phyloP scores from a whole-genome alignment of 1,140 invertebrate genomes.

The Tetraneura akinire region DNA sequence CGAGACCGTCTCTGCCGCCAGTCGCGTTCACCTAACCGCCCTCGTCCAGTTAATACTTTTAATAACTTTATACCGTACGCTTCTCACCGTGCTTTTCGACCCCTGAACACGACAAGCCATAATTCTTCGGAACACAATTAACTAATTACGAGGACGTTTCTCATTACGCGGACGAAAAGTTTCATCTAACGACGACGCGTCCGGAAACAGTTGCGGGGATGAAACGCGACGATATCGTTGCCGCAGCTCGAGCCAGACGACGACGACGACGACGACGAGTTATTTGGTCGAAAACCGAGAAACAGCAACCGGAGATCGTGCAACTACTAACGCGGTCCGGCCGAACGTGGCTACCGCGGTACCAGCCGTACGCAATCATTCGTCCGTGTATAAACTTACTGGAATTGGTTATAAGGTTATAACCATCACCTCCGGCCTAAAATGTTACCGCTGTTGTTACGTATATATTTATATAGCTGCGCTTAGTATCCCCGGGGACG shows the following conservation, averaged over 20 bases:
- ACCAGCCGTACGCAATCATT: too few relatives aligned
- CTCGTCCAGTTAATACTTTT: background rate
- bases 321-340: too few relatives aligned
- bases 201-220: background rate
- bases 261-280: background rate
- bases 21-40: background rate
- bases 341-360: too few relatives aligned
- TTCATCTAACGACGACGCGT: background rate
- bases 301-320: too few relatives aligned
- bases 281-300: slow-evolving; percentile 43
- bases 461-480: too few relatives aligned
- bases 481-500: too few relatives aligned
- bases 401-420: too few relatives aligned
- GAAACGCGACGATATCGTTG: background rate
- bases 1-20: background rate
- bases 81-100: background rate
- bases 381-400: too few relatives aligned
- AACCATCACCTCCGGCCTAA: too few relatives aligned
- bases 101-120: slow-evolving; percentile 6
- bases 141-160: slow-evolving; percentile 48
- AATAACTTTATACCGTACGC: too few relatives aligned
- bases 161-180: slow-evolving; percentile 46
- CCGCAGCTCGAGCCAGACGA: background rate
- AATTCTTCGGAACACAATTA: slow-evolving; percentile 46
- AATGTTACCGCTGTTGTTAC: too few relatives aligned